These are phyloP conservation scores for Pseudeuparius sepicola DNA, from an alignment of 2,888 invertebrate genomes.

Conservation along the genomic window DNA sequence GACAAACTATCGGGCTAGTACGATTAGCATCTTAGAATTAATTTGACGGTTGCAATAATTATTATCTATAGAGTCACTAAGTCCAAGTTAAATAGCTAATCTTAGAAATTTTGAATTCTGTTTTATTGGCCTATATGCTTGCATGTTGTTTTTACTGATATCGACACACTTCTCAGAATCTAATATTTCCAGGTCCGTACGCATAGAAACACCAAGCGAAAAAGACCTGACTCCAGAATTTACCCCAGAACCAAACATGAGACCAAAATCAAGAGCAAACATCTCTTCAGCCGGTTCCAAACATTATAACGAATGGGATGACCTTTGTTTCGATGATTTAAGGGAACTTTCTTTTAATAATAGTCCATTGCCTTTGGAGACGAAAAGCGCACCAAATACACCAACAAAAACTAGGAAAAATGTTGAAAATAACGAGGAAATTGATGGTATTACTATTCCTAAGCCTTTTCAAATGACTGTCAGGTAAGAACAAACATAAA, in stretches of 20 bases:
- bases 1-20: no score
- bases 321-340: conserved; percentile 35
- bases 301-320: conserved; percentile 30
- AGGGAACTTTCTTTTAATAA: conserved; percentile 27
- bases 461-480: conserved; percentile 62
- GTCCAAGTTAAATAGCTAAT: no score
- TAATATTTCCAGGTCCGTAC: no score
- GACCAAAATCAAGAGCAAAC: conserved; percentile 31
- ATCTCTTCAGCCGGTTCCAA: conserved; percentile 31
- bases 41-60: no score
- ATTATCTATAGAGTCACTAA: no score
- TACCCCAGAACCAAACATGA: conserved; percentile 26
- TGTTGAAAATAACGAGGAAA: conserved; percentile 29
- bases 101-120: no score
- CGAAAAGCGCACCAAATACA: conserved; percentile 50
- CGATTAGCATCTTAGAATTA: no score
- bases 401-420: conserved; percentile 40
- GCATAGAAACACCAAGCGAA: conserved; percentile 36
- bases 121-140: no score
- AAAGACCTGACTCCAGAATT: conserved; percentile 27
- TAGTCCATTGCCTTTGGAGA: conserved; percentile 26
- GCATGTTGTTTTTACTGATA: no score
- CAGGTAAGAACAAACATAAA: conserved; percentile 47
- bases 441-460: conserved; percentile 46
- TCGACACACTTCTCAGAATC: no score